Evolutionary conservation across 64 coral and sea anemone species (phyloP).

Genomic region (Dendrophyllia cribrosa): DNA sequence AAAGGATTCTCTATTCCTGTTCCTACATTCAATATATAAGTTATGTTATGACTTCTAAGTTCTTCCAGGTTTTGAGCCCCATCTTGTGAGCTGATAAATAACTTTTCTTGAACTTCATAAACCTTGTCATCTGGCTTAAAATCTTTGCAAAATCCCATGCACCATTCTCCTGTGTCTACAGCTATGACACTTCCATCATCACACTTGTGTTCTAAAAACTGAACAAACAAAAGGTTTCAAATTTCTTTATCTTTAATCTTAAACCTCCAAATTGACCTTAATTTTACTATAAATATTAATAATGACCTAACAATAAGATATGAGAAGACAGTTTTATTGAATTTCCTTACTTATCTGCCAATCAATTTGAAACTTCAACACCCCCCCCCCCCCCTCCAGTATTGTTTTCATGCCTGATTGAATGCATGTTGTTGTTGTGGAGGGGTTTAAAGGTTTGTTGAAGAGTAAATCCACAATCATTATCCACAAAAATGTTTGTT

Average conservation of each 20-base stretch:
- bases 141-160: constrained; percentile 88
- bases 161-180: constrained; percentile 68
- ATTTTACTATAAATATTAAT: too few relatives aligned
- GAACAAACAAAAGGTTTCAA: not conserved
- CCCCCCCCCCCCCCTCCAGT: too few relatives aligned
- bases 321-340: too few relatives aligned
- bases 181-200: constrained; percentile 18
- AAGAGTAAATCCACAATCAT: too few relatives aligned
- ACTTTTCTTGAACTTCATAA: constrained; percentile 65
- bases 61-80: constrained; percentile 86
- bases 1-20: constrained; percentile 87
- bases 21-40: constrained; percentile 96
- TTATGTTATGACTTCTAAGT: constrained; percentile 72
- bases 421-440: too few relatives aligned
- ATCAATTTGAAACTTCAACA: too few relatives aligned
- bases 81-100: constrained; percentile 94
- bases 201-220: constrained; percentile 81
- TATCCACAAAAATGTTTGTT: too few relatives aligned
- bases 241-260: not conserved
- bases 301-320: too few relatives aligned
- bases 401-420: too few relatives aligned
- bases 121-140: constrained; percentile 85
- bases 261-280: not conserved
- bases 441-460: too few relatives aligned
- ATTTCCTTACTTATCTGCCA: too few relatives aligned